phyloP scores from a whole-genome alignment of 2,797 vertebrate species.

The Tragopan temminckii region DNA sequence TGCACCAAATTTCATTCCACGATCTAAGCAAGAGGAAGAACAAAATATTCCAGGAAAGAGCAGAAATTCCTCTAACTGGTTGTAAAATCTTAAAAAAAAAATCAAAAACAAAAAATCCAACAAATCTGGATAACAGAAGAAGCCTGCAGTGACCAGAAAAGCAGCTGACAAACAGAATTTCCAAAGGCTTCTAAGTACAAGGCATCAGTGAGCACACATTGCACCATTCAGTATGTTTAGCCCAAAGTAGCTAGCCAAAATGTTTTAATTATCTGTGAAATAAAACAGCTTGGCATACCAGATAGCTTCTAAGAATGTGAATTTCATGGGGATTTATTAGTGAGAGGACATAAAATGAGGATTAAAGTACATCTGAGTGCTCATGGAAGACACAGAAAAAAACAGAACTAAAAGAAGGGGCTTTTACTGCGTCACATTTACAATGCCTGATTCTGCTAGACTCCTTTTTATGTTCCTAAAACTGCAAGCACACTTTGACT shows the following conservation, averaged over 20 bases:
- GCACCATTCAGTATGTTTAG: not conserved
- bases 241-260: slow-evolving; percentile 25
- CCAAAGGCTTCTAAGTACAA: slow-evolving; percentile 4
- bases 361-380: slow-evolving; percentile 11
- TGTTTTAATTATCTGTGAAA: slow-evolving; percentile 41
- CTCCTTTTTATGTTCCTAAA: not conserved
- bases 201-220: not conserved
- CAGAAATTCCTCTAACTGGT: not conserved
- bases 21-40: not conserved
- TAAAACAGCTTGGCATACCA: slow-evolving; percentile 47
- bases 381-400: not conserved
- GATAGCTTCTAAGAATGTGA: slow-evolving; percentile 17
- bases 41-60: not conserved
- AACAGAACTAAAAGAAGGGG: not conserved
- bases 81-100: not conserved
- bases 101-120: no score
- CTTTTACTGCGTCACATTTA: not conserved
- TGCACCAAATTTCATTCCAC: not conserved
- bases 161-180: slow-evolving; percentile 11
- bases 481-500: not conserved
- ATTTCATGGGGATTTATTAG: slow-evolving; percentile 52
- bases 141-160: slow-evolving; percentile 25
- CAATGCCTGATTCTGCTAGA: not conserved
- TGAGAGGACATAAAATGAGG: slow-evolving; percentile 22
- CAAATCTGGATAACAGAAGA: not conserved